phyloP scores from a whole-genome alignment of 2,113 vertebrate species.

The Gallinago media region DNA sequence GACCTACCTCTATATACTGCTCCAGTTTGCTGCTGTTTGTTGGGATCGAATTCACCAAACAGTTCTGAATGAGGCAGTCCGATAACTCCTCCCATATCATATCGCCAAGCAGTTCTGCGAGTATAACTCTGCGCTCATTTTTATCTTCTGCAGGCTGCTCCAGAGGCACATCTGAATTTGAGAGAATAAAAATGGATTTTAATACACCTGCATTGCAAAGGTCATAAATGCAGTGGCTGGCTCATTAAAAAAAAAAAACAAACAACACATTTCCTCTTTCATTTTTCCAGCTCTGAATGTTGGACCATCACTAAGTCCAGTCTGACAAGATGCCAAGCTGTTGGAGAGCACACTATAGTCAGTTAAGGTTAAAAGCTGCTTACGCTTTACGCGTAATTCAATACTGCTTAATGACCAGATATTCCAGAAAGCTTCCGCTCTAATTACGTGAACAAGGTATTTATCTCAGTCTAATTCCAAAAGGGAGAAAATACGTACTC shows the following conservation, averaged over 20 bases:
- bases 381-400: not conserved
- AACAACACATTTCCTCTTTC: not conserved
- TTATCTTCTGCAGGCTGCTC: conserved; percentile 68
- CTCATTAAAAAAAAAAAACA: not conserved
- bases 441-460: not conserved
- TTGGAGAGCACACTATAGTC: not conserved
- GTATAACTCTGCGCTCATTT: not conserved
- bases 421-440: not conserved
- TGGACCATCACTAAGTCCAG: not conserved
- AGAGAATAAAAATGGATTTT: not conserved
- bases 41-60: conserved; percentile 92
- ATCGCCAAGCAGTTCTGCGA: conserved; percentile 85
- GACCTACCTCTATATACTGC: conserved; percentile 87
- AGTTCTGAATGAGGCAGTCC: conserved; percentile 89
- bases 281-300: not conserved
- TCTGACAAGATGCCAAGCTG: not conserved
- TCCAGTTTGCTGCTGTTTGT: conserved; percentile 90
- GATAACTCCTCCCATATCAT: conserved; percentile 93
- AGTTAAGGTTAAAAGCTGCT: not conserved
- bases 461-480: not conserved
- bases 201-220: not conserved
- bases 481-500: conserved; percentile 73
- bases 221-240: not conserved
- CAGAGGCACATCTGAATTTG: conserved; percentile 78
- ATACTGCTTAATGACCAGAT: too few relatives aligned